Evolutionary conservation across 1,140 invertebrate genomes (phyloP), one percentile per base, ranked within the genome.

Genomic region (Drosophila bipectinata): DNA sequence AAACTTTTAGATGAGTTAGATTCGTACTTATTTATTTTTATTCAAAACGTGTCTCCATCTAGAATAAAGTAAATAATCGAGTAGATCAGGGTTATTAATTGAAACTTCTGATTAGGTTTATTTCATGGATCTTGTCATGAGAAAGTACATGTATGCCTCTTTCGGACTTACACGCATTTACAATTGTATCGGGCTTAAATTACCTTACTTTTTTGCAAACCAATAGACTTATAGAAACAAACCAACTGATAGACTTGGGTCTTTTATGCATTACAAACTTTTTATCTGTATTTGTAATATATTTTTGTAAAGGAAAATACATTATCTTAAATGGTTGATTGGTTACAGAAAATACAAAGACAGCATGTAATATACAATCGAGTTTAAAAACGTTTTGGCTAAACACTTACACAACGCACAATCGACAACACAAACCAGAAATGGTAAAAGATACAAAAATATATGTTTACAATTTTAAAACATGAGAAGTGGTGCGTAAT

Each of bases 291-390:
- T 77, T 72, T 73, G 64, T 73, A 85, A 74, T 80, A 87, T 87
- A 88, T 87, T 87, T 87, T 87, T 88, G 82, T 87, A 87, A 88
- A 87, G 67, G 76, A 87, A 87, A 87, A 87, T 87, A 87, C 83
- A 77, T 77, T 77, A 77, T 76, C 54, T 76, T 77, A 60, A 15
- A 44, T 60, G 34, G 45, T 77, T 63, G 60, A 61, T 52, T 53
- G 49, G 44, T 62, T 73, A 74, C 72, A 53, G 58, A 60, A 87
- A 79, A 75, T 87, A 82, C 78, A 82, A 78, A 64, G 79, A 80
- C 62, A 61, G 47, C 30, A 67, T 72, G 51, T 74, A 87, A 69
- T 75, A 53, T 87, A 84, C 77, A 85, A 77, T 77, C 58, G 76
- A 47, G 54, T 74, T 69, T 53, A 61, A 80, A 52, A 67, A 57